phyloP scores from a whole-genome alignment of 2,888 invertebrate genomes.

The Brachyopa scutellaris region DNA sequence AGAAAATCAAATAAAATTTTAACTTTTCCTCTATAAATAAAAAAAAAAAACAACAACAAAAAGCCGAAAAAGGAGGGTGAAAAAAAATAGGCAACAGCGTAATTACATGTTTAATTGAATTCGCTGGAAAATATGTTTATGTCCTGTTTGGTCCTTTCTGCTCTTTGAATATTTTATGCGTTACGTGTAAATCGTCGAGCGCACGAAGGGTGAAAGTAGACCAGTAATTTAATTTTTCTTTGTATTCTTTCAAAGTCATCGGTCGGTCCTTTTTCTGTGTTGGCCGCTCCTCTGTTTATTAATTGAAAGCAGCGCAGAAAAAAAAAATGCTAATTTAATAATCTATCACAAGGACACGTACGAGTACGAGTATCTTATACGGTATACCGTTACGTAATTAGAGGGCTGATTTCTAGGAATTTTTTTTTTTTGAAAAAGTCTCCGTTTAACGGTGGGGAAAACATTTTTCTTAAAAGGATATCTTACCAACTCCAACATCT shows the following conservation, averaged over 20 bases:
- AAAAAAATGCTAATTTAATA: slow-evolving; percentile 69
- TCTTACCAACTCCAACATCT: slow-evolving; percentile 33
- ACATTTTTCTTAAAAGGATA: slow-evolving; percentile 17
- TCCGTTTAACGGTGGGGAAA: slow-evolving; percentile 9
- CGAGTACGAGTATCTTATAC: no score
- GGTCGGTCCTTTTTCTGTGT: slow-evolving; percentile 15
- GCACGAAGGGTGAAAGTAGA: slow-evolving; percentile 57
- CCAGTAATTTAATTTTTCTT: slow-evolving; percentile 45
- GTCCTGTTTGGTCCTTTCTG: slow-evolving; percentile 58
- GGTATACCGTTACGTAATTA: slow-evolving; percentile 64
- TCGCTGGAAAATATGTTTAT: slow-evolving; percentile 76
- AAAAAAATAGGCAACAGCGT: slow-evolving; percentile 72
- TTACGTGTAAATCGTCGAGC: neutral
- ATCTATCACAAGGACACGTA: slow-evolving; percentile 61
- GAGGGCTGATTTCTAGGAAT: no score
- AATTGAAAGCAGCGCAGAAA: slow-evolving; percentile 46
- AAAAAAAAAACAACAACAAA: neutral
- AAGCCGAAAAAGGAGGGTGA: slow-evolving; percentile 32
- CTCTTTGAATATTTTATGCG: slow-evolving; percentile 66
- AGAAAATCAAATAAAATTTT: slow-evolving; percentile 71
- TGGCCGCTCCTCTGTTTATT: slow-evolving; percentile 45
- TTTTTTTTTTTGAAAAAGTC: no score
- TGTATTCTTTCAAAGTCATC: slow-evolving; percentile 29
- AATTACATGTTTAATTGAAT: slow-evolving; percentile 81
- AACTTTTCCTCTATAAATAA: slow-evolving; percentile 39